A percentile compares a stretch with the other conserved stretches of the same genome.
These are phyloP conservation scores for Ameiurus melas DNA, from an alignment of 2,113 vertebrate species.

Conservation along the genomic window DNA sequence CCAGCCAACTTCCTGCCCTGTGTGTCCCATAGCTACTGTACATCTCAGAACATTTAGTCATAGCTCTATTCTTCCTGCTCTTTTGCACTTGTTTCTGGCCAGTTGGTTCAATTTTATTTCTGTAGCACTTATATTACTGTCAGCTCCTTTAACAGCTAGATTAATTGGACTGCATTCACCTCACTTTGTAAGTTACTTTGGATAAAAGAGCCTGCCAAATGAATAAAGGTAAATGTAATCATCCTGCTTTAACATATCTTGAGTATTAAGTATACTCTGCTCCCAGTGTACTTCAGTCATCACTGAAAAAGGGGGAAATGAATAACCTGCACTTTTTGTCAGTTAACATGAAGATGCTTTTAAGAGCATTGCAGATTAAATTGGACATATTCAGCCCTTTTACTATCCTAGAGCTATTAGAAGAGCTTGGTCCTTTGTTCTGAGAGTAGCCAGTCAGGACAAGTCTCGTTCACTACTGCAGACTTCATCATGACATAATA, in stretches of 20 bases:
- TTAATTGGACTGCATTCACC: background rate
- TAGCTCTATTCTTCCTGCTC: background rate
- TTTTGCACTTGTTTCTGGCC: background rate
- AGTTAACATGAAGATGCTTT: constrained; percentile 9
- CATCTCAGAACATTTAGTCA: background rate
- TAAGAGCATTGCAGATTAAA: background rate
- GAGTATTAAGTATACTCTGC: background rate
- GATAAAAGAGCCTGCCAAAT: background rate
- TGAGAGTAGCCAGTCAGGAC: background rate
- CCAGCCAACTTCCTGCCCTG: background rate
- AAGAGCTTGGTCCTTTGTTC: background rate
- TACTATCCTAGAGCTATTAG: background rate
- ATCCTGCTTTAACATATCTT: background rate
- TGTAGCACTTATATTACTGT: background rate
- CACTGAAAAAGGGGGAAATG: background rate
- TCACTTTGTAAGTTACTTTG: background rate
- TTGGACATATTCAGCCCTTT: background rate
- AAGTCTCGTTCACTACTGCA: background rate
- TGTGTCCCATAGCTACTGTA: background rate
- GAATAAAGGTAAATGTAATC: background rate
- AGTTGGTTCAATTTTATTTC: background rate
- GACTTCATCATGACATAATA: background rate
- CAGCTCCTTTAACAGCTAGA: background rate
- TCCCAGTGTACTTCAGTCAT: background rate
- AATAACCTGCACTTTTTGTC: background rate